A percentile compares a stretch with the other conserved stretches of the same genome.
Evolutionary conservation across 2,113 vertebrate species (phyloP).

Genomic region (Cebidichthys violaceus): DNA sequence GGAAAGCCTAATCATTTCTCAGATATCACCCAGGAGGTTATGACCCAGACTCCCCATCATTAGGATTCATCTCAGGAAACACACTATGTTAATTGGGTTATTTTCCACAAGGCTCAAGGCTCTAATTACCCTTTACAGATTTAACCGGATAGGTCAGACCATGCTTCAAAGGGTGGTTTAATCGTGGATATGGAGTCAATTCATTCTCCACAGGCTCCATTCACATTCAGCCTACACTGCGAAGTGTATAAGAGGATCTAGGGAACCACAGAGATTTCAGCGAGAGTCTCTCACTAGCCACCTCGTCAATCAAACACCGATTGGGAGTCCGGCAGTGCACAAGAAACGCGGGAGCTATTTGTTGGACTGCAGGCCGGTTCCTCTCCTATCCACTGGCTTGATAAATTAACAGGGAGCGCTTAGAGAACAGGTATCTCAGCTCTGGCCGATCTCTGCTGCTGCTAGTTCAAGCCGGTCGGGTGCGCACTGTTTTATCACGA

Average conservation of each 20-base stretch:
- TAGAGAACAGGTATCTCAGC: neutral
- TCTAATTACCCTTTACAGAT: slow-evolving; percentile 28
- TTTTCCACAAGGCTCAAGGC: slow-evolving; percentile 30
- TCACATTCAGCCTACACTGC: slow-evolving; percentile 2
- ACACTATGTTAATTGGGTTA: slow-evolving; percentile 19
- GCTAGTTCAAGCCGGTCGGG: neutral
- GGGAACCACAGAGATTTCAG: neutral
- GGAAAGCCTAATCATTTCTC: neutral
- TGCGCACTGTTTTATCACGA: neutral
- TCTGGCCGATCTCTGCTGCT: slow-evolving; percentile 5
- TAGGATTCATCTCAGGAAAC: slow-evolving; percentile 27
- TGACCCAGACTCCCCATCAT: slow-evolving; percentile 8
- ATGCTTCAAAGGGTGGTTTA: neutral
- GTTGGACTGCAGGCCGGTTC: slow-evolving; percentile 1
- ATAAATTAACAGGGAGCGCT: slow-evolving; percentile 3
- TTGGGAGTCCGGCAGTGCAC: slow-evolving; percentile 4
- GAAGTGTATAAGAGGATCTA: neutral
- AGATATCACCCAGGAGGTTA: neutral
- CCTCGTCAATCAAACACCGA: slow-evolving; percentile 3
- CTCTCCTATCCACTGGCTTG: slow-evolving; percentile 3
- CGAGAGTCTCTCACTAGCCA: neutral
- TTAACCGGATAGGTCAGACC: slow-evolving; percentile 32
- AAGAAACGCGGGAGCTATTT: neutral
- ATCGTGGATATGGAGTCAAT: slow-evolving; percentile 4
- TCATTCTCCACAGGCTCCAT: slow-evolving; percentile 3